Percentiles rank a stretch among this genome's conserved stretches.
These are phyloP conservation scores for Blastobasis adustella DNA, from an alignment of 2,888 invertebrate genomes.

Conservation along the genomic window DNA sequence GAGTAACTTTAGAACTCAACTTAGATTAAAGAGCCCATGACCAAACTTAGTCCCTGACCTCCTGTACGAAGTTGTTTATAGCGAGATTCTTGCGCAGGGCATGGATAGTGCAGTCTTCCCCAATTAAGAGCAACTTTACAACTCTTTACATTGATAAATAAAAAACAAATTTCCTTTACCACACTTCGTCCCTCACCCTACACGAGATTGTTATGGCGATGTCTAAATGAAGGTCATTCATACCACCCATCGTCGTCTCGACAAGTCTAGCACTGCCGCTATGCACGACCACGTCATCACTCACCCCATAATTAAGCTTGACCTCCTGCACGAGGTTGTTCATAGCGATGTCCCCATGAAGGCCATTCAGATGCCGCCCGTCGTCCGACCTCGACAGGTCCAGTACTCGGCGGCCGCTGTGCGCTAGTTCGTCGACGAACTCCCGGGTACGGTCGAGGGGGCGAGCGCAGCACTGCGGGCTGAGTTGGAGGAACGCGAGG, in stretches of 20 bases:
- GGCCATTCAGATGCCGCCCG: slow-evolving; percentile 40
- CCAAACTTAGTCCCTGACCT: no score
- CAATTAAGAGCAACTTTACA: no score
- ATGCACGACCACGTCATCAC: slow-evolving; percentile 47
- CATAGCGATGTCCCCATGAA: slow-evolving; percentile 57
- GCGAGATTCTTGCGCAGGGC: no score
- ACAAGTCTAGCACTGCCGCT: slow-evolving; percentile 49
- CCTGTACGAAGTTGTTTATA: no score
- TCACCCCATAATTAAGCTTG: slow-evolving; percentile 62
- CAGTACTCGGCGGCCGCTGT: slow-evolving; percentile 45
- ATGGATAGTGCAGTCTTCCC: no score
- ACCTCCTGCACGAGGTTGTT: slow-evolving; percentile 56
- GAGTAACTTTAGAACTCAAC: no score
- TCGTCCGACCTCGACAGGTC: slow-evolving; percentile 46
- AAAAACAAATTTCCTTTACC: no score
- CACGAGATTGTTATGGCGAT: no score
- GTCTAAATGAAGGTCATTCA: slow-evolving; percentile 34
- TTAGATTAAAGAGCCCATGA: no score
- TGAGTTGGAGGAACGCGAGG: slow-evolving; percentile 45
- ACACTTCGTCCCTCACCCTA: no score
- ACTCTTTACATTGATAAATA: no score
- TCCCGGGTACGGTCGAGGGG: slow-evolving; percentile 47
- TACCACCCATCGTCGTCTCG: slow-evolving; percentile 37
- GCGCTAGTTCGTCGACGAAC: slow-evolving; percentile 55
- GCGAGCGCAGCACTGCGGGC: slow-evolving; percentile 78